Evolutionary conservation across 2,888 invertebrate genomes (phyloP), one percentile per base, ranked within the genome.

Genomic region (Thalpophila matura): DNA sequence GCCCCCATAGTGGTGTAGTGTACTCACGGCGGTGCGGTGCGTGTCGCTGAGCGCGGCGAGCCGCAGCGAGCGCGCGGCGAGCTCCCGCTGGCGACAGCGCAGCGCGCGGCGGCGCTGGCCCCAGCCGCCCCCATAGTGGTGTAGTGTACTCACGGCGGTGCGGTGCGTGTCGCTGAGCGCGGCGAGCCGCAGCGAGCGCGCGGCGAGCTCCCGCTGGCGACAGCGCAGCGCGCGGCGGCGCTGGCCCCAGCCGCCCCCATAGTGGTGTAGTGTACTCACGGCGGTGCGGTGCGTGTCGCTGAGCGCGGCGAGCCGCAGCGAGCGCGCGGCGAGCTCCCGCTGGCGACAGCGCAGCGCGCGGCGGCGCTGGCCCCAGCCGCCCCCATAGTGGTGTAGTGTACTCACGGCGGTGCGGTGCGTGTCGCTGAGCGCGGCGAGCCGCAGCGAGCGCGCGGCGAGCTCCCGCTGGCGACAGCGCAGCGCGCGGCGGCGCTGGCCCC

Each of bases 171-270:
- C 95, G 53, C 93, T 90, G 58, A 95, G 91, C 26, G 94, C 92
- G 16, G 92, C 89, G 29, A 96, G 90, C 7, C 96, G 92, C 47
- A 92, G 72, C 20, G 67, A 65, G 45, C 95, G 86, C 58, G 90
- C 93, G 65, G 93, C 91, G n/a, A 96, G 90, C 58, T 95, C 95
- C n/a, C 95, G 87, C 85, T 96, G 95, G 0, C 96, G 94, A 43
- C 95, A 94, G 59, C 96, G 95, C 86, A 96, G 94, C 72, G 96
- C 96, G 31, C 96, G 91, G 45, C 96, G 54, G 10, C 96, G 94
- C 54, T 22, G 22, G 0, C n/a, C n/a, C n/a, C n/a, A 16, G 3
- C 24, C 24, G 95, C n/a, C 33, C 33, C n/a, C n/a, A n/a, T n/a
- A n/a, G n/a, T n/a, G n/a, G n/a, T n/a, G n/a, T n/a, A n/a, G n/a